Evolutionary conservation across 2,113 vertebrate genomes (phyloP), one percentile per base, ranked within the genome.

Genomic region (Malurus cyaneus): DNA sequence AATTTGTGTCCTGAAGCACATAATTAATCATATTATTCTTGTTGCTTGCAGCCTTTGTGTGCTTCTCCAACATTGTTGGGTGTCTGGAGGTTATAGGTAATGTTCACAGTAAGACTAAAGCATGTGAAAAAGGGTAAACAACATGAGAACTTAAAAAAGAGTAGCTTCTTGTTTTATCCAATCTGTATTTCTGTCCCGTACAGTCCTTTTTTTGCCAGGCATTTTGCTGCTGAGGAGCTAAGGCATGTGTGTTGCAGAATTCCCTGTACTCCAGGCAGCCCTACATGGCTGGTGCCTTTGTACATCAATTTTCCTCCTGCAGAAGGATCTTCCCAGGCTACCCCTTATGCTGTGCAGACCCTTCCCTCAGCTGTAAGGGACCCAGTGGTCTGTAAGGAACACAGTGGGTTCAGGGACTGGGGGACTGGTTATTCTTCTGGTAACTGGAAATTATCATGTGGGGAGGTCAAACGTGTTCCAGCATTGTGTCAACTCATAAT

Each of bases 231-330:
- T 59, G 44, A 71, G 61, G 52, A 80, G 5, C 46, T 65, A 39
- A 76, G 17, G 18, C n/a, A 2, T 0, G 1, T 41, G 17, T 57
- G 11, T 29, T 36, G 53, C 18, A 39, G 54, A 67, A n/a, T 57
- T 56, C 86, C 16, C n/a, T 0, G 0, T 50, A 4, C 5, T 65
- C 31, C 47, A 31, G 11, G 15, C 42, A 57, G 73, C 44, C 42
- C 19, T 29, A 3, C 18, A 2, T n/a, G 2, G 9, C 46, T 83
- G 28, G 6, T 69, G 61, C 25, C 14, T 2, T 1, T 0, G 0
- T 47, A 20, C 1, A 4, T 54, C 0, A 3, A 1, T 46, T 70
- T 53, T 62, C 14, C 15, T 59, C 4, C 10, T 3, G 2, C 20
- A 69, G 80, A 18, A 87, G 16, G 10, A n/a, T 59, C 1, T 4